phyloP scores from a whole-genome alignment of 2,113 vertebrate species.

The Lophius piscatorius region DNA sequence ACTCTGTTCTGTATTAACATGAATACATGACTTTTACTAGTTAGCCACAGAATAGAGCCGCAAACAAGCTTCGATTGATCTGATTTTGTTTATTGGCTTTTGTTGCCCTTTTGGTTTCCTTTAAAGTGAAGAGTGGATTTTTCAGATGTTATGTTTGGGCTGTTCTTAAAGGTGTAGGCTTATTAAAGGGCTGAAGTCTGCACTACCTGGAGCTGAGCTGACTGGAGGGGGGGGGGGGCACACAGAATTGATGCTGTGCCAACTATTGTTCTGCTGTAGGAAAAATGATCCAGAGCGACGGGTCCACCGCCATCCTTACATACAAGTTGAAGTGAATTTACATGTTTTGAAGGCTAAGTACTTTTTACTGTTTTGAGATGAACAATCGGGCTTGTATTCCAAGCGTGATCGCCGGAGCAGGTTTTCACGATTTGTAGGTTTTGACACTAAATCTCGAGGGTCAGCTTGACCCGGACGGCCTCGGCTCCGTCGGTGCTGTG shows the following conservation, averaged over 20 bases:
- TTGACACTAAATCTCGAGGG: conserved; percentile 22
- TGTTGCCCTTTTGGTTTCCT: conserved; percentile 55
- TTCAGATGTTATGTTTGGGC: conserved; percentile 56
- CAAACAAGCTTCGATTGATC: conserved; percentile 24
- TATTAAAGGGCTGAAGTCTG: conserved; percentile 50
- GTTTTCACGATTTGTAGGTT: conserved; percentile 15
- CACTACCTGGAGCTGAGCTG: conserved; percentile 68
- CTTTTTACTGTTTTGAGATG: conserved; percentile 26
- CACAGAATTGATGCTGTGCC: neutral
- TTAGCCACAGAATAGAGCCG: conserved; percentile 46
- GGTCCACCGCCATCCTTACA: neutral
- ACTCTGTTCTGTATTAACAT: conserved; percentile 28
- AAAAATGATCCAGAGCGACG: conserved; percentile 20
- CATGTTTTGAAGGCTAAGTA: conserved; percentile 13
- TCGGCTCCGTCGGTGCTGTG: too few relatives aligned
- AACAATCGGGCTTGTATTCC: conserved; percentile 5
- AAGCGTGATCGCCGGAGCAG: neutral
- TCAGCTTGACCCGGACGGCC: neutral
- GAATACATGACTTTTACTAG: conserved; percentile 27
- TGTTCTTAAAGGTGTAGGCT: conserved; percentile 55
- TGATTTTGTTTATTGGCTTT: conserved; percentile 54
- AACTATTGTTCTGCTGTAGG: neutral
- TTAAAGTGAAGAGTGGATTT: conserved; percentile 58
- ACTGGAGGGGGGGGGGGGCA: conserved; percentile 5
- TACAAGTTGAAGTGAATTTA: neutral